Evolutionary conservation across 2,113 vertebrate genomes (phyloP).

Genomic region (Sisor rabdophorus): DNA sequence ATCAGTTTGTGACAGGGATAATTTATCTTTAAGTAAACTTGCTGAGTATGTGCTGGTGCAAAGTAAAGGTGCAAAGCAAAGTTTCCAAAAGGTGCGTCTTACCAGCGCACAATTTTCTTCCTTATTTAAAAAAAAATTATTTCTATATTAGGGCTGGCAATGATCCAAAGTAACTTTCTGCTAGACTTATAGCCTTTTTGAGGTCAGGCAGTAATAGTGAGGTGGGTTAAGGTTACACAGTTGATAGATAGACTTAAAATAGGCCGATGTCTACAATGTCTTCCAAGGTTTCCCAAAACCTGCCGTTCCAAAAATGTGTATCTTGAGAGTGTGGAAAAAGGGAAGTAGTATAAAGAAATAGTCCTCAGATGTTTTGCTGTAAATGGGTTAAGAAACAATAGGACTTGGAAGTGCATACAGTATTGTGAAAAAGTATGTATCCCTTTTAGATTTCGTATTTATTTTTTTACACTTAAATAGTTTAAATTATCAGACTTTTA

Average conservation of each 20-base stretch:
- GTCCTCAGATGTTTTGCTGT: background rate
- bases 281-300: background rate
- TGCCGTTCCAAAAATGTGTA: background rate
- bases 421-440: no score
- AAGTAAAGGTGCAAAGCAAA: background rate
- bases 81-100: constrained; percentile 13
- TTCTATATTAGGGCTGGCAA: constrained; percentile 49
- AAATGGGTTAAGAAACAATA: background rate
- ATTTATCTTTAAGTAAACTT: constrained; percentile 29
- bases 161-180: constrained; percentile 26
- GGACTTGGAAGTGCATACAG: background rate
- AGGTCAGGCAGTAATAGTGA: constrained; percentile 35
- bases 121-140: no score
- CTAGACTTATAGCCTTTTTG: constrained; percentile 38
- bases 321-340: background rate
- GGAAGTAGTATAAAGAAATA: background rate
- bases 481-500: no score
- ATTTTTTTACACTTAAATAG: no score
- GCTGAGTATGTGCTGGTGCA: constrained; percentile 17
- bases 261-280: constrained; percentile 22
- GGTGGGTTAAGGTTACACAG: constrained; percentile 35
- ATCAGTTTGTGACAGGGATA: constrained; percentile 16
- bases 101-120: background rate
- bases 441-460: no score
- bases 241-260: constrained; percentile 34